Conservation (phyloP, 2,888 invertebrate species). For the Enchytraeus crypticus region DNA sequence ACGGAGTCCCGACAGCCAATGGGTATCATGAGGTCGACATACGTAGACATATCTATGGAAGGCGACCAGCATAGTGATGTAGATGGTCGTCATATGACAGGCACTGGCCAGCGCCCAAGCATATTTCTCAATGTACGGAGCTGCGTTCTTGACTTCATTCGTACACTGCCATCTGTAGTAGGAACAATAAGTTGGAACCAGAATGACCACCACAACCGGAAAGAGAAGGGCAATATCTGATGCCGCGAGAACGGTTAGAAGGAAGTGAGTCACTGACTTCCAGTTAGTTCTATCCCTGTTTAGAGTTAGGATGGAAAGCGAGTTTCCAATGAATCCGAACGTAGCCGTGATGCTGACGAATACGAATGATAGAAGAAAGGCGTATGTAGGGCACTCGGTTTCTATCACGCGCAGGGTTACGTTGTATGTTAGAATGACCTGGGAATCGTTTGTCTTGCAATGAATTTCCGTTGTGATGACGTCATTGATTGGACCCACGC, state of each 20-base stretch:
- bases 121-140: conserved; percentile 10
- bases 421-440: too few species aligned
- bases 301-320: conserved; percentile 39
- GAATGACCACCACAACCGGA: conserved; percentile 7
- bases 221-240: conserved; percentile 13
- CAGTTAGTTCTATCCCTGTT: conserved; percentile 3
- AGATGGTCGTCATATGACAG: conserved; percentile 40
- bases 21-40: conserved; percentile 39
- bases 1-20: background rate
- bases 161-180: conserved; percentile 3
- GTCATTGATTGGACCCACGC: too few species aligned
- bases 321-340: conserved; percentile 39
- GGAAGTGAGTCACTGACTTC: conserved; percentile 13
- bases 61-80: conserved; percentile 41
- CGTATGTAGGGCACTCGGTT: conserved; percentile 7
- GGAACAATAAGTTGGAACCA: conserved; percentile 8
- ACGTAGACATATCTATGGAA: conserved; percentile 43
- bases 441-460: too few species aligned
- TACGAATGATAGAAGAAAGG: conserved; percentile 12
- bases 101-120: conserved; percentile 34
- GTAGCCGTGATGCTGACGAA: conserved; percentile 17
- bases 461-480: too few species aligned
- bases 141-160: background rate
- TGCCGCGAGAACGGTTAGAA: conserved; percentile 12
- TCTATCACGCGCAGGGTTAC: too few species aligned